Evolutionary conservation across 2,888 invertebrate species (phyloP), one percentile per base, ranked within the genome.

Genomic region (Aporophyla lueneburgensis): DNA sequence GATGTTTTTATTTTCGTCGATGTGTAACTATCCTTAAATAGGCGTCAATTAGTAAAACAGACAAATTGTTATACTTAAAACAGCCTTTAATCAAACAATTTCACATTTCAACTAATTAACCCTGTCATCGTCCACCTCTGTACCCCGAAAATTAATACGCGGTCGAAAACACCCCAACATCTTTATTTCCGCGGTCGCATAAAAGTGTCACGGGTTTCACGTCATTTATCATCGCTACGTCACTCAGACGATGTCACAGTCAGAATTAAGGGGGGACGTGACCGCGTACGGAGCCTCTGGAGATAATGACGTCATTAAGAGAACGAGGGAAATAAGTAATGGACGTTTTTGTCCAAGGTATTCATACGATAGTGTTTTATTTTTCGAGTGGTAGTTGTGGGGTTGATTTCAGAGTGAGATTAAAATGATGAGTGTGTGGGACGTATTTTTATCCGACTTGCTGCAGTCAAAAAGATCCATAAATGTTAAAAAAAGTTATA

Each of bases 291-390:
- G 83, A 87, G 88, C 88, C 90, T 82, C 92, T 90, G 91, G 89
- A 94, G 94, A 95, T 95, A 95, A 95, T 95, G 95, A 94, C 93
- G 95, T 95, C 95, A 95, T 95, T 95, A 95, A 92, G 92, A 91
- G 91, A 91, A 91, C 89, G 89, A 87, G 90, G 88, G 89, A 92
- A 93, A 91, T 93, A 93, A 93, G 92, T 94, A 93, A 94, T 94
- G 93, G 92, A 89, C 89, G 91, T 93, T 94, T 94, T 94, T 94
- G 92, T 91, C 87, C 83, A 69, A 86, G 78, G 88, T 91, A 92
- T 94, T 92, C 92, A 93, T 92, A 88, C 90, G 87, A 86, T 87
- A 81, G 74, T 79, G 75, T 84, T 87, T 81, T 90, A 80, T 90
- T 89, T 88, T 85, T 80, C 56, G 66, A 74, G 73, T 56, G 49